Evolutionary conservation across 2,113 vertebrate genomes (phyloP), one percentile per base, ranked within the genome.

Genomic region (Neotragus moschatus): DNA sequence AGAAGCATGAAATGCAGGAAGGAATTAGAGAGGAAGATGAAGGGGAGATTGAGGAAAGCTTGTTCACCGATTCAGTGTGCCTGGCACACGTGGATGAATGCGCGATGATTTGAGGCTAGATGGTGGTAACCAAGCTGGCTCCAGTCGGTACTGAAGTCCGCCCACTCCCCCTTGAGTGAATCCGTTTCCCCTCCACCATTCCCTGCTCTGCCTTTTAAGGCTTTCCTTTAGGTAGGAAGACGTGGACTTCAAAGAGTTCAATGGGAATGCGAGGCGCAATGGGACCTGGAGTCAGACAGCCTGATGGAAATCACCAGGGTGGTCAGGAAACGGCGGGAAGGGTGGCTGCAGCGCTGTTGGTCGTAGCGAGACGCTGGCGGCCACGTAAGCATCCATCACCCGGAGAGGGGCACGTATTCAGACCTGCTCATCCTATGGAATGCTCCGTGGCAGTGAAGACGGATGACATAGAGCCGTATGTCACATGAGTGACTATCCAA

Each of bases 281-380:
- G 60, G 30, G 39, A 49, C 36, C 17, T 2, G 2, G n/a, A 3
- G 7, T 39, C 2, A 39, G 30, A 33, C 28, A 55, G 75, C 58
- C 28, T 77, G n/a, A 8, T 49, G 19, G 87, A 55, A 81, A 88
- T 43, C 25, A 4, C 21, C 0, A 15, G 56, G 36, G 28, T 45
- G 49, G 90, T 30, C 66, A 14, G 94, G 63, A 90, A 55, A 33
- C 3, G 21, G 14, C 28, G 0, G 60, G 21, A 36, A 53, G 9
- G 26, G 28, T 39, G 36, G 15, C 15, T 1, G 79, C 17, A 12
- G 12, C 28, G 1, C 21, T 6, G 23, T 9, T 11, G n/a, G 49
- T 51, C 9, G 45, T 4, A 51, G 47, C 0, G 0, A 30, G 30
- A 47, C 23, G 0, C 1, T 5, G 9, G 33, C 36, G 36, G 61